Evolutionary conservation across 2,888 invertebrate species (phyloP).

Genomic region (Nineta flava): DNA sequence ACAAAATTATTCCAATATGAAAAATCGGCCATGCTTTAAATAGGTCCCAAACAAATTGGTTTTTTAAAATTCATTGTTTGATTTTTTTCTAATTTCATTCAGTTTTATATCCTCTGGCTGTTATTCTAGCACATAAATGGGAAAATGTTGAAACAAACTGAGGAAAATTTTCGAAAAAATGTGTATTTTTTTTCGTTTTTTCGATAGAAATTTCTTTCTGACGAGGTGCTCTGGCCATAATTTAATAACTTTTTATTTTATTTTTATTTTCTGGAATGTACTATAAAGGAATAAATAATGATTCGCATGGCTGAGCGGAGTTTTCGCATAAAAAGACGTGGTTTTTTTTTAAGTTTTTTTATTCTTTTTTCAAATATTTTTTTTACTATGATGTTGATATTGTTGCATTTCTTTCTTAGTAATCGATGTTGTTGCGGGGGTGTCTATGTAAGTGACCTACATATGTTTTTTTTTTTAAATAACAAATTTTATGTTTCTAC

Average conservation of each 20-base stretch:
- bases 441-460: not conserved
- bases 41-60: constrained; percentile 7
- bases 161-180: not conserved
- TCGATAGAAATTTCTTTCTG: constrained; percentile 1
- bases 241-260: constrained; percentile 2
- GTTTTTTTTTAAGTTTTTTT: constrained; percentile 11
- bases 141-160: constrained; percentile 6
- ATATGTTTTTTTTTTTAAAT: constrained; percentile 12
- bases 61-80: constrained; percentile 7
- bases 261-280: constrained; percentile 3
- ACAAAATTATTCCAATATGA: constrained; percentile 19
- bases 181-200: no score
- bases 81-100: constrained; percentile 3
- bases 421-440: no score
- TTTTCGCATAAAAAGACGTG: not conserved
- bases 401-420: constrained; percentile 17
- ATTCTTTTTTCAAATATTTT: constrained; percentile 10
- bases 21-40: constrained; percentile 8
- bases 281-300: not conserved
- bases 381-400: constrained; percentile 17
- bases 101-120: constrained; percentile 5
- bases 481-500: constrained; percentile 20
- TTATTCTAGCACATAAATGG: constrained; percentile 9
- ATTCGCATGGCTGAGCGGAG: constrained; percentile 7
- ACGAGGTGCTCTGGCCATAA: constrained; percentile 7